phyloP scores from a whole-genome alignment of 2,888 invertebrate genomes.

The Hypercompe scribonia region DNA sequence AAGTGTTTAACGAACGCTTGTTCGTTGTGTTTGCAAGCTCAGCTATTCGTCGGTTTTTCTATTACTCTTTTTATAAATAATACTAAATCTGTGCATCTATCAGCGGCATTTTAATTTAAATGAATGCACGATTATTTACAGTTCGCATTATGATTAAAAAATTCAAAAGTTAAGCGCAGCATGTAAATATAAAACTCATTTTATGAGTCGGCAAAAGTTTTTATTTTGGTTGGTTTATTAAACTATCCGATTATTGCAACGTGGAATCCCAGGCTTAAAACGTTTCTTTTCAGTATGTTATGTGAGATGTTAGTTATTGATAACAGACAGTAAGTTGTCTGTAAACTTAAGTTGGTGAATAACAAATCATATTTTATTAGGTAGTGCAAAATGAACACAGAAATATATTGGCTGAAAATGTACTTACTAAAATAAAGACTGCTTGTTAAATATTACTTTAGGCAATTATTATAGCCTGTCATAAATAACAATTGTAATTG shows the following conservation, averaged over 20 bases:
- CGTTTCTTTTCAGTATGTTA: not conserved
- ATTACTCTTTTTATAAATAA: constrained; percentile 52
- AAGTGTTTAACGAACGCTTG: constrained; percentile 78
- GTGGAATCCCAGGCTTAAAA: not conserved
- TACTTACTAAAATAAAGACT: not conserved
- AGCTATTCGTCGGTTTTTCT: constrained; percentile 59
- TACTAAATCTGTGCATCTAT: constrained; percentile 35
- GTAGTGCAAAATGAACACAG: not conserved
- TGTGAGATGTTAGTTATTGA: not conserved
- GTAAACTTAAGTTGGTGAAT: too few species aligned
- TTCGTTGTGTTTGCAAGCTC: constrained; percentile 64
- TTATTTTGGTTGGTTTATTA: constrained; percentile 20
- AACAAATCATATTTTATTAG: not conserved
- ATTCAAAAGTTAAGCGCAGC: constrained; percentile 16
- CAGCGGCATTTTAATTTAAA: constrained; percentile 32
- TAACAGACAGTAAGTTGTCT: not conserved
- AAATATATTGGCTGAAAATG: not conserved
- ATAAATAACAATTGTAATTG: not conserved
- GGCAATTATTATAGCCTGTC: not conserved
- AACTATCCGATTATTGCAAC: constrained; percentile 20
- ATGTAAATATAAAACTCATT: constrained; percentile 11
- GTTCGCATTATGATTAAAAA: constrained; percentile 37
- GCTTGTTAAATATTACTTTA: not conserved
- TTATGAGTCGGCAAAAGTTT: constrained; percentile 27
- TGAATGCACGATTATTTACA: constrained; percentile 44